A percentile compares a stretch with the other conserved stretches of the same genome.
Evolutionary conservation across 1,140 invertebrate species (phyloP).

Genomic region (Bombus pascuorum): DNA sequence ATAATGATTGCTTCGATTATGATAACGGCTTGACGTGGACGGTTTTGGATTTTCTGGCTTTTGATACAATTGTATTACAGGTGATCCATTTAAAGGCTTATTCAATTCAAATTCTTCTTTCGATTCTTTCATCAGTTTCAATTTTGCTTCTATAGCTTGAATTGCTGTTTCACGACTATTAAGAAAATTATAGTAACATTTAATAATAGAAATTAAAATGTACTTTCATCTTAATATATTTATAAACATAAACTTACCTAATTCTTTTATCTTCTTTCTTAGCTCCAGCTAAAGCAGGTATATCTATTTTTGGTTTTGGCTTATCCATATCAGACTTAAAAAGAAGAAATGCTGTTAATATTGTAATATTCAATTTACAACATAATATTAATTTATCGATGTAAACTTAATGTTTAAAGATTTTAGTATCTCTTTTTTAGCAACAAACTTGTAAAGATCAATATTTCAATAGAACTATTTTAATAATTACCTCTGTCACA

Average conservation of each 20-base stretch:
- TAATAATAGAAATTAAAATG: neutral
- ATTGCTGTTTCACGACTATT: constrained; percentile 90
- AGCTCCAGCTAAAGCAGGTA: constrained; percentile 88
- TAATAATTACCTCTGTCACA: constrained; percentile 85
- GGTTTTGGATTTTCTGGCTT: constrained; percentile 80
- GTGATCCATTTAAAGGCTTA: constrained; percentile 85
- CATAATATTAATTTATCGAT: neutral
- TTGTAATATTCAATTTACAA: neutral
- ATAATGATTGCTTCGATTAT: constrained; percentile 70
- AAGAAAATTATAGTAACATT: constrained; percentile 26
- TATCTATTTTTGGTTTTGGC: constrained; percentile 88
- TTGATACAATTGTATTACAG: constrained; percentile 87
- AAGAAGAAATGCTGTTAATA: constrained; percentile 57
- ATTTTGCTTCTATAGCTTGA: constrained; percentile 93
- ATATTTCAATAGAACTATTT: neutral
- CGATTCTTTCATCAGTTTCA: constrained; percentile 89
- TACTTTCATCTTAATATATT: constrained; percentile 3
- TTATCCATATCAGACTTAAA: constrained; percentile 88
- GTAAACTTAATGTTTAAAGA: neutral
- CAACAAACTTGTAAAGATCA: neutral
- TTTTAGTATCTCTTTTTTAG: neutral
- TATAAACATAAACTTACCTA: constrained; percentile 69
- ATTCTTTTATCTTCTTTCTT: constrained; percentile 87
- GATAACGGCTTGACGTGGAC: constrained; percentile 77
- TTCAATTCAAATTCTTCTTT: constrained; percentile 89